phyloP scores from a whole-genome alignment of 2,113 vertebrate species.

The Sylvilagus bachmani region DNA sequence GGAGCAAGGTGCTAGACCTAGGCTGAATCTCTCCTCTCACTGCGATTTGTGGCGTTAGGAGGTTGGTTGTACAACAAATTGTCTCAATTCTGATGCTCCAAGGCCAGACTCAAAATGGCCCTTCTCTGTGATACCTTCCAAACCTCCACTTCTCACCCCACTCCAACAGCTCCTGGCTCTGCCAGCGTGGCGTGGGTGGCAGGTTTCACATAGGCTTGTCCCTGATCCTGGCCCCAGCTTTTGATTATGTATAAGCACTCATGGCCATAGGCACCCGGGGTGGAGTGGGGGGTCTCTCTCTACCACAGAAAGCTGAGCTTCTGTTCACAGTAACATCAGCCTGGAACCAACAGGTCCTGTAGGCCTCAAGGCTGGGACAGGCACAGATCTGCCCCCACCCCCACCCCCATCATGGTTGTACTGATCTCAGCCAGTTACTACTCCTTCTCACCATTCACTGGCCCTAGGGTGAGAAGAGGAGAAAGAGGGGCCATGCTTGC shows the following conservation, averaged over 20 bases:
- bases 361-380: not conserved
- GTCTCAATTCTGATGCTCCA: constrained; percentile 41
- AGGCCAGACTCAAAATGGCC: constrained; percentile 52
- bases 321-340: not conserved
- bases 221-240: constrained; percentile 60
- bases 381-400: not conserved
- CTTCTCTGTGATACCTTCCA: constrained; percentile 45
- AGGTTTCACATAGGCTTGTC: constrained; percentile 49
- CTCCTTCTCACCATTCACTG: not conserved
- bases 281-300: not conserved
- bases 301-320: not conserved
- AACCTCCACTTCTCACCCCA: not conserved
- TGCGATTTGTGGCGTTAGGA: constrained; percentile 52
- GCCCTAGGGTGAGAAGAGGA: constrained; percentile 11
- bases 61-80: constrained; percentile 12
- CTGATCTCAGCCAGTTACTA: not conserved
- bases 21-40: constrained; percentile 6
- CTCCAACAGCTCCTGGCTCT: not conserved
- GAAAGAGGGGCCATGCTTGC: constrained; percentile 7
- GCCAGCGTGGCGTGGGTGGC: not conserved
- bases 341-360: not conserved
- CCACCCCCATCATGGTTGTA: not conserved
- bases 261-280: not conserved
- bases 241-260: not conserved
- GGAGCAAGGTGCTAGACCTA: not conserved